Percentiles rank a stretch among this genome's conserved stretches.
Conservation (phyloP, 2,113 vertebrate genomes). For the Megaleporinus macrocephalus region DNA sequence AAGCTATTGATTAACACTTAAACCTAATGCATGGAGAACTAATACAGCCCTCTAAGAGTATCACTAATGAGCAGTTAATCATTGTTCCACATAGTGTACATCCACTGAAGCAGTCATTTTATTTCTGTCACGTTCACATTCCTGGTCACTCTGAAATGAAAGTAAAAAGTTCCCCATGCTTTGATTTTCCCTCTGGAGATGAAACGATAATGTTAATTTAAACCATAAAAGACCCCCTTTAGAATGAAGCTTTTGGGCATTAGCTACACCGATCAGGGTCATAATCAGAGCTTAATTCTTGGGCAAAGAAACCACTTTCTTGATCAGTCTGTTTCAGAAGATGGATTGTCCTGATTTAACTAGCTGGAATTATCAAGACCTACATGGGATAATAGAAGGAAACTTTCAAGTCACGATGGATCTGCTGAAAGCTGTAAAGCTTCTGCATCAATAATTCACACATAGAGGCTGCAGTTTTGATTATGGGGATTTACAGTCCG, state of each 20-base stretch:
- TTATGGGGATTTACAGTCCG: too few species aligned
- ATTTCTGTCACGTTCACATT: conserved; percentile 39
- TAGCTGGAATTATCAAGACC: conserved; percentile 51
- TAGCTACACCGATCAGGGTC: conserved; percentile 54
- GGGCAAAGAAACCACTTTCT: conserved; percentile 50
- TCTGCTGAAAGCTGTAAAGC: conserved; percentile 67
- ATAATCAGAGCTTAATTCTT: conserved; percentile 60
- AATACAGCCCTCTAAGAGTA: not conserved
- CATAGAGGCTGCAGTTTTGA: not conserved
- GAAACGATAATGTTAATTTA: conserved; percentile 68
- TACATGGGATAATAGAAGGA: conserved; percentile 50
- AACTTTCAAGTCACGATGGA: conserved; percentile 58
- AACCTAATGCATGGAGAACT: conserved; percentile 1
- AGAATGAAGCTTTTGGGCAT: conserved; percentile 65
- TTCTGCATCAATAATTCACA: conserved; percentile 69
- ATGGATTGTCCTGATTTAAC: conserved; percentile 51
- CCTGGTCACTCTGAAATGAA: conserved; percentile 64
- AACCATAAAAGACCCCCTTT: conserved; percentile 68
- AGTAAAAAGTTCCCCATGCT: conserved; percentile 65
- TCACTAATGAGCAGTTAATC: conserved; percentile 11
- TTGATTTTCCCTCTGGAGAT: conserved; percentile 62
- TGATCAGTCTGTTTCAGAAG: conserved; percentile 50
- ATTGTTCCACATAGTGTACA: not conserved
- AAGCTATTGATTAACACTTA: conserved; percentile 7
- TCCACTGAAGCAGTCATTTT: conserved; percentile 15